Evolutionary conservation across 2,888 invertebrate genomes (phyloP).

Genomic region (Cacoxenus indagator): DNA sequence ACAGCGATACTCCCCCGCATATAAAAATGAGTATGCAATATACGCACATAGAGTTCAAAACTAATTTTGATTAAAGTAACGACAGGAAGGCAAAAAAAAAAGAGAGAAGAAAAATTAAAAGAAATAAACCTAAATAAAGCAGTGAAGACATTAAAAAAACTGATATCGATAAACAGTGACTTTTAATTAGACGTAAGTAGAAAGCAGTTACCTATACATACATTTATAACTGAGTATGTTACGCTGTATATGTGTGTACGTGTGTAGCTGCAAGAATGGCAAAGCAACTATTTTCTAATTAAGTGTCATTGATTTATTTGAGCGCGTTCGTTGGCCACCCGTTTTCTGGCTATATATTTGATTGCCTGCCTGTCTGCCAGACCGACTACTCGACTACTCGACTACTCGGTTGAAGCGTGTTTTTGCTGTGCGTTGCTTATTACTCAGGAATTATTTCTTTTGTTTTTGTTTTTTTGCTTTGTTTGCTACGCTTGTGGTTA

Average conservation of each 20-base stretch:
- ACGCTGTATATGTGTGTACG: neutral
- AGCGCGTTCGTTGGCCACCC: neutral
- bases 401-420: neutral
- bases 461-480: neutral
- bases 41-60: neutral
- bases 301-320: conserved; percentile 58
- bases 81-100: neutral
- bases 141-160: neutral
- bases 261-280: neutral
- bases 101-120: neutral
- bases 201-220: neutral
- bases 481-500: neutral
- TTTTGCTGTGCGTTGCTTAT: neutral
- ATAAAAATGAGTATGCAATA: neutral
- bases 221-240: neutral
- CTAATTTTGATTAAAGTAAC: conserved; percentile 1
- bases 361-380: neutral
- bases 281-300: conserved; percentile 53
- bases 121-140: neutral
- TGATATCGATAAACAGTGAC: neutral
- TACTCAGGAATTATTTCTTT: neutral
- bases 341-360: neutral
- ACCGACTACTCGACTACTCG: neutral
- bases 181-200: neutral
- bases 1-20: neutral